These are phyloP conservation scores for Clarias platycephalus DNA, from an alignment of 2,797 vertebrate genomes.

Conservation along the genomic window DNA sequence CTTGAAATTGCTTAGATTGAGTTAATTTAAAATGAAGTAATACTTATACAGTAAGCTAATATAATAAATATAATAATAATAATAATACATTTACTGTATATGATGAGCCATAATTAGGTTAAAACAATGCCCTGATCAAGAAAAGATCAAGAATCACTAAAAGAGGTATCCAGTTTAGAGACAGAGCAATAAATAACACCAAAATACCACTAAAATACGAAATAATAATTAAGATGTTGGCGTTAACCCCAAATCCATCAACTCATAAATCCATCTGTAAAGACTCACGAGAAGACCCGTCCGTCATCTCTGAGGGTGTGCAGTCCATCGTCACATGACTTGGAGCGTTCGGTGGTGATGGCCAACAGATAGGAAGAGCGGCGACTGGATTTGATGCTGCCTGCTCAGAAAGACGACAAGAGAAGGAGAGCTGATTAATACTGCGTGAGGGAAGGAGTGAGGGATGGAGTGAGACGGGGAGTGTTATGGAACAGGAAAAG, in stretches of 20 bases:
- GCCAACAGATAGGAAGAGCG: slow-evolving; percentile 96
- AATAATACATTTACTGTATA: too few relatives aligned
- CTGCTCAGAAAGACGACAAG: slow-evolving; percentile 71
- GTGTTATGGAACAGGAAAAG: slow-evolving; percentile 35
- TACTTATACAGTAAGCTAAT: background rate
- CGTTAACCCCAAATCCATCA: background rate
- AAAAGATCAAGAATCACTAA: too few relatives aligned
- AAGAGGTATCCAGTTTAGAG: background rate
- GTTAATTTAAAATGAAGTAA: background rate
- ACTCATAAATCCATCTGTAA: background rate
- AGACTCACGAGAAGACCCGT: slow-evolving; percentile 82
- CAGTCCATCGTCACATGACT: slow-evolving; percentile 96
- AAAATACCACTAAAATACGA: background rate
- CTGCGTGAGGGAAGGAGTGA: slow-evolving; percentile 10
- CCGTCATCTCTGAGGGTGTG: slow-evolving; percentile 90
- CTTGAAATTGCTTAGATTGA: background rate
- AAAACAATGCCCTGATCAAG: too few relatives aligned
- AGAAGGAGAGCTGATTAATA: slow-evolving; percentile 18
- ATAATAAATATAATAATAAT: too few relatives aligned
- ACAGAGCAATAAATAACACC: background rate
- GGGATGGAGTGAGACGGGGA: slow-evolving; percentile 50
- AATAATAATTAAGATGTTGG: background rate
- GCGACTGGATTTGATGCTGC: slow-evolving; percentile 90
- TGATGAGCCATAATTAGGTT: too few relatives aligned
- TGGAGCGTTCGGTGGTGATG: slow-evolving; percentile 94